Conservation (phyloP, 2,113 vertebrate genomes). For the Seriola quinqueradiata region DNA sequence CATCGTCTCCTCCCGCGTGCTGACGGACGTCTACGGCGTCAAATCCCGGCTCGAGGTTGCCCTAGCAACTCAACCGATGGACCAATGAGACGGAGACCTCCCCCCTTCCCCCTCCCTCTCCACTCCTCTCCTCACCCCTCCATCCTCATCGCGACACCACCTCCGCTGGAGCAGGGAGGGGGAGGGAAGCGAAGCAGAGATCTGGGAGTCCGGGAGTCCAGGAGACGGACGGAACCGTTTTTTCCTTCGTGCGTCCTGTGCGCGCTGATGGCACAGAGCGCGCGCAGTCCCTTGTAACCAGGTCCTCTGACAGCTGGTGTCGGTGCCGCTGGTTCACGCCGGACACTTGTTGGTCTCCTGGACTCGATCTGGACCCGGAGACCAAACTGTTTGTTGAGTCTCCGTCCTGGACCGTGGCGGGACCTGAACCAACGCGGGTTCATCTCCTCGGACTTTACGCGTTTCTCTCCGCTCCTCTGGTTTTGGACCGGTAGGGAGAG, state of each 20-base stretch:
- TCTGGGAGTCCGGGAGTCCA: not conserved
- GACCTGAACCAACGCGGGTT: not conserved
- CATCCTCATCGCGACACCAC: not conserved
- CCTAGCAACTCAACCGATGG: constrained; percentile 74
- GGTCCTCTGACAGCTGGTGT: not conserved
- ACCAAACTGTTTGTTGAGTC: too few species aligned
- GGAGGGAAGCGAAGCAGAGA: not conserved
- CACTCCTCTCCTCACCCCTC: not conserved
- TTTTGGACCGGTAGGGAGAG: not conserved
- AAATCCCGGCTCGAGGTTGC: constrained; percentile 56
- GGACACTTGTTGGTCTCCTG: not conserved
- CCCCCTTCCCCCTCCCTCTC: not conserved
- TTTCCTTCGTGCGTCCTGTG: constrained; percentile 12
- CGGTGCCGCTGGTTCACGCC: not conserved
- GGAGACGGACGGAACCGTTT: not conserved
- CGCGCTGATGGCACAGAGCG: constrained; percentile 2
- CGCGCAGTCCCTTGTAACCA: not conserved
- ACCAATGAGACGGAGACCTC: constrained; percentile 61
- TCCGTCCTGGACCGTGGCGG: not conserved
- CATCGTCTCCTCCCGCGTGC: constrained; percentile 10
- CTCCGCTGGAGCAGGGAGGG: constrained; percentile 17
- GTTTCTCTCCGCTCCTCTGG: not conserved
- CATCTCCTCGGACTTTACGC: not conserved
- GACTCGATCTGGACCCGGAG: not conserved
- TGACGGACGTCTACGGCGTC: constrained; percentile 58